Evolutionary conservation across 2,888 invertebrate species (phyloP).

Genomic region (Dynastes maya): DNA sequence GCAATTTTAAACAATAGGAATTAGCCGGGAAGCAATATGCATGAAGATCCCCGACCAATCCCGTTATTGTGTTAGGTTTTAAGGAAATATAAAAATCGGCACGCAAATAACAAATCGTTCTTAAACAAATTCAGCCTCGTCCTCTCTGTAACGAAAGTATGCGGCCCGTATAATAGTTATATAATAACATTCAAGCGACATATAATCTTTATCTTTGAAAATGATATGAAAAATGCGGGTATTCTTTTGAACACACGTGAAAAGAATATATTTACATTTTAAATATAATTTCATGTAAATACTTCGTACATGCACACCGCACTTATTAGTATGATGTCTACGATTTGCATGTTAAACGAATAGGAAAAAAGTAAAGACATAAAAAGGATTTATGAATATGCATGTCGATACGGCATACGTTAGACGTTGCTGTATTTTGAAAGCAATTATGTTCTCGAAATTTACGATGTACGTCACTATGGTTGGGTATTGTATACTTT

Average conservation of each 20-base stretch:
- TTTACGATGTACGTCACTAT: slow-evolving; percentile 11
- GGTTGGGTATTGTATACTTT: slow-evolving; percentile 6
- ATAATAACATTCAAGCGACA: neutral
- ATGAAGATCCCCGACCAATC: slow-evolving; percentile 9
- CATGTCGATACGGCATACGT: slow-evolving; percentile 7
- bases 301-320: neutral
- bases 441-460: slow-evolving; percentile 20
- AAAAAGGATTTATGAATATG: slow-evolving; percentile 35
- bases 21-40: slow-evolving; percentile 23
- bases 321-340: slow-evolving; percentile 38
- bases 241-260: slow-evolving; percentile 37
- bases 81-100: slow-evolving; percentile 7
- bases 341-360: slow-evolving; percentile 46
- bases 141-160: neutral
- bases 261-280: slow-evolving; percentile 50
- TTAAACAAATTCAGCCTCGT: neutral
- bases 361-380: slow-evolving; percentile 18
- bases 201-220: slow-evolving; percentile 24
- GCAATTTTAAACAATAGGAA: slow-evolving; percentile 35
- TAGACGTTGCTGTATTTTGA: slow-evolving; percentile 22
- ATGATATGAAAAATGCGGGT: slow-evolving; percentile 28
- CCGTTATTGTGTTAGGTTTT: slow-evolving; percentile 31
- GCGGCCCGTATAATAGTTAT: too few species aligned
- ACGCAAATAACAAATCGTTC: slow-evolving; percentile 6
- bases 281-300: slow-evolving; percentile 49